phyloP scores from a whole-genome alignment of 1,140 invertebrate genomes.

The Lucilia cuprina region DNA sequence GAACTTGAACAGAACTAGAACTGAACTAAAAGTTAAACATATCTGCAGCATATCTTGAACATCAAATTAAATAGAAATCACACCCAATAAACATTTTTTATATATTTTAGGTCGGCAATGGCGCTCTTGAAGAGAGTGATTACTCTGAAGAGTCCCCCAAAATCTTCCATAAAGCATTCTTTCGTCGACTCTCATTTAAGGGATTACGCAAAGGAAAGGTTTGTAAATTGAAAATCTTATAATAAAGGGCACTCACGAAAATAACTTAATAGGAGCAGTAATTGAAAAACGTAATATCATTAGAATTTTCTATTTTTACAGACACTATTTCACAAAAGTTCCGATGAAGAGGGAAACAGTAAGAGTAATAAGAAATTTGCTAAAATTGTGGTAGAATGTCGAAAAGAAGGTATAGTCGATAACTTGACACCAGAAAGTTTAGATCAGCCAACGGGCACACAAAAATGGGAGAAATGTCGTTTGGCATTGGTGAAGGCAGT shows the following conservation, averaged over 20 bases:
- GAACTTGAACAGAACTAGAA: too few species aligned
- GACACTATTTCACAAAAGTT: constrained; percentile 82
- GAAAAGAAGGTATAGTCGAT: constrained; percentile 92
- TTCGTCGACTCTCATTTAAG: constrained; percentile 88
- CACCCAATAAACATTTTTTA: too few species aligned
- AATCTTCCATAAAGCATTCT: constrained; percentile 80
- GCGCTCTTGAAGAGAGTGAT: constrained; percentile 65
- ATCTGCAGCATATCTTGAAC: too few species aligned
- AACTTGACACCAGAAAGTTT: constrained; percentile 89
- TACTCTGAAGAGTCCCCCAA: constrained; percentile 83
- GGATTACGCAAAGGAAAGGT: constrained; percentile 70
- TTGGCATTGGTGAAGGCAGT: constrained; percentile 89
- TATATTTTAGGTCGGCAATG: constrained; percentile 45
- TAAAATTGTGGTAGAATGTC: constrained; percentile 90
- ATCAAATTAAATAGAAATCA: too few species aligned
- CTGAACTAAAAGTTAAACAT: too few species aligned
- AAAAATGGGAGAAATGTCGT: constrained; percentile 94
- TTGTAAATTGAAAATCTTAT: constrained; percentile 31
- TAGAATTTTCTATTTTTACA: constrained; percentile 57
- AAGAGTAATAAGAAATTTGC: constrained; percentile 85
- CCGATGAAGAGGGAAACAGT: constrained; percentile 78
- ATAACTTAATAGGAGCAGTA: constrained; percentile 32
- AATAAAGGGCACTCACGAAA: not conserved
- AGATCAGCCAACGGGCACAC: constrained; percentile 78
- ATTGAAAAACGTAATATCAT: constrained; percentile 45